Evolutionary conservation across 2,888 invertebrate genomes (phyloP), one percentile per base, ranked within the genome.

Genomic region (Agonum fuliginosum): DNA sequence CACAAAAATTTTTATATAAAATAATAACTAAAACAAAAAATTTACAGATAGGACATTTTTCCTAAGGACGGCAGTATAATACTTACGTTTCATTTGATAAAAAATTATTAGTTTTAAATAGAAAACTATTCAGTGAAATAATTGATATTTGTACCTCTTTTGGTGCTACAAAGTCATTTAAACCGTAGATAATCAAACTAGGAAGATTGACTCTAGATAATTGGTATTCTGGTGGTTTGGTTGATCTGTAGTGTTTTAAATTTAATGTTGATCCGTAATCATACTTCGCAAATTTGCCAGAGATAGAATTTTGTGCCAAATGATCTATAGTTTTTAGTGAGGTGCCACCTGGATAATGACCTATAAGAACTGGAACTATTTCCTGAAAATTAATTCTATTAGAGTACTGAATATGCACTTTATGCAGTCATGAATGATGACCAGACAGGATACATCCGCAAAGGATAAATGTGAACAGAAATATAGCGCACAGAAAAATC

Each of bases 91-190:
- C 10, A 48, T 20, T 17, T 10, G 6, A 48, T 2, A 41, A 51
- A 22, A 17, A n/a, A 12, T 48, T 27, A 41, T 30, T n/a, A 51
- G 17, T 1, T 17, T 58, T 62, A 37, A 62, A 34, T 0, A 17
- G 27, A 19, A 34, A 1, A 5, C 17, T 48, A 1, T 48, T 8
- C 17, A 14, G 20, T 20, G 5, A 54, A 22, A 34, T 10, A 43
- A 12, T 46, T 6, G 14, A 10, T 54, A 19, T 17, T n/a, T 17
- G 81, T 84, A 90, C 90, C 79, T 82, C 81, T 78, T 90, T 88
- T 78, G 91, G 90, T 0, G 90, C 88, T 0, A 90, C 83, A 90
- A 90, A 90, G 81, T 91, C 91, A 69, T 90, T 89, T 30, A 88
- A 88, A 41, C 88, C 87, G 79, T 89, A 90, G 79, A 90, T 88